These are phyloP conservation scores for Sander vitreus DNA, from an alignment of 2,113 vertebrate species.

Conservation along the genomic window DNA sequence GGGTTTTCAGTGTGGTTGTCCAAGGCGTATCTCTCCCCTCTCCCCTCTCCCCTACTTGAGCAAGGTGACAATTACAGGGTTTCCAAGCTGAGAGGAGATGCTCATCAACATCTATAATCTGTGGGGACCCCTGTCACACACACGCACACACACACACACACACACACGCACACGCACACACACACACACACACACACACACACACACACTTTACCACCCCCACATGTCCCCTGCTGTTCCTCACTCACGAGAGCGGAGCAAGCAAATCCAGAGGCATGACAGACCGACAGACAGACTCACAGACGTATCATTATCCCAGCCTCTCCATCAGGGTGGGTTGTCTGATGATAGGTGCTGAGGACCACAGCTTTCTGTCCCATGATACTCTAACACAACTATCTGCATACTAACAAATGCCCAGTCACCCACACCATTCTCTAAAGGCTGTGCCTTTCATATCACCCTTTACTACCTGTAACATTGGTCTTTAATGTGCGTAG, in stretches of 20 bases:
- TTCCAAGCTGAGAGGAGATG: constrained; percentile 73
- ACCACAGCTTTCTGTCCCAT: constrained; percentile 67
- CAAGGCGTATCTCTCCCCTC: constrained; percentile 54
- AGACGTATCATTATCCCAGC: constrained; percentile 82
- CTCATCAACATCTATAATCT: constrained; percentile 83
- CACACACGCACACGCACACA: constrained; percentile 23
- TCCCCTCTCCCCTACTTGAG: constrained; percentile 68
- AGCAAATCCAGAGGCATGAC: constrained; percentile 71
- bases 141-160: constrained; percentile 21
- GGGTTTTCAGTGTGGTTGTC: constrained; percentile 59
- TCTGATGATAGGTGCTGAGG: constrained; percentile 69
- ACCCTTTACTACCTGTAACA: constrained; percentile 31
- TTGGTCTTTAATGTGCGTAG: background rate
- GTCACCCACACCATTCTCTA: constrained; percentile 38
- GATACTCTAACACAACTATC: constrained; percentile 59
- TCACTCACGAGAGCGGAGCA: constrained; percentile 69
- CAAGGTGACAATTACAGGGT: constrained; percentile 82
- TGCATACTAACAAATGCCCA: constrained; percentile 62
- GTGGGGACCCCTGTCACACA: constrained; percentile 74
- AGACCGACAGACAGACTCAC: constrained; percentile 72
- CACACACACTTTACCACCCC: constrained; percentile 63
- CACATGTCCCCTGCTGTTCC: constrained; percentile 72
- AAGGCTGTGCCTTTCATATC: constrained; percentile 43
- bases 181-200: constrained; percentile 29
- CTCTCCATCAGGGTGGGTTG: constrained; percentile 73